Base-by-base conservation (phyloP, 2,797 vertebrate species). In the Pempheris klunzingeri region DNA sequence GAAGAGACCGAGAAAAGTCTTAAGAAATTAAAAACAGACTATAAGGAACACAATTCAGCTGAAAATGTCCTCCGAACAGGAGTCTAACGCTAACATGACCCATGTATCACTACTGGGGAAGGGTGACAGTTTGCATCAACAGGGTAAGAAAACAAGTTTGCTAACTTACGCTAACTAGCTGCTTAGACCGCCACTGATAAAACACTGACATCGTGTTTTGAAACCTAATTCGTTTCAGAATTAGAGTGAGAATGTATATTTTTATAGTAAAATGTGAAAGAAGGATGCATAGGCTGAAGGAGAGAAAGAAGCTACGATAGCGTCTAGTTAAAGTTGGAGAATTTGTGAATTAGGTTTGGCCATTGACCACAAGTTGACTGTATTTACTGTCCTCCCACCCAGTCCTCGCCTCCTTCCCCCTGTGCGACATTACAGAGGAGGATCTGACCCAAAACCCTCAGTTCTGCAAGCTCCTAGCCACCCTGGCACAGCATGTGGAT, bases 401-500 rank as follows among this genome's bases (percentile, higher is more conserved):
- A 95, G 95, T 95, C 52, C 80, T 95, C 3, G 82, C 92, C n/a
- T 91, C 90, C 7, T 94, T 97, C 67, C 95, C 95, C 13, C 86
- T 95, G 32, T 95, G 95, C 79, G 91, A 95, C 57, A 24, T 97
- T 63, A 93, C 85, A 0, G 95, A 96, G 60, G 95, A 96, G 17
- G 96, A 97, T 53, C 83, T 97, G 71, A 88, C 87, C 34, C 93
- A 93, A 78, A 96, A 96, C 60, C 95, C 96, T 0, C 84, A 91
- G 68, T 95, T 98, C 73, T 93, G 94, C 85, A 95, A 94, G 65
- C 94, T 97, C 5, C 85, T 97, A 77, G 90, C 90, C 36, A 91
- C 90, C 34, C 84, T 98, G 46, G 82, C 93, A 0, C 95, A 95
- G 39, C 92, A 94, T 11, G 70, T 97, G 85, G 95, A 97, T 38